Evolutionary conservation across 1,140 invertebrate species (phyloP).

Genomic region (Bombus soroeensis): DNA sequence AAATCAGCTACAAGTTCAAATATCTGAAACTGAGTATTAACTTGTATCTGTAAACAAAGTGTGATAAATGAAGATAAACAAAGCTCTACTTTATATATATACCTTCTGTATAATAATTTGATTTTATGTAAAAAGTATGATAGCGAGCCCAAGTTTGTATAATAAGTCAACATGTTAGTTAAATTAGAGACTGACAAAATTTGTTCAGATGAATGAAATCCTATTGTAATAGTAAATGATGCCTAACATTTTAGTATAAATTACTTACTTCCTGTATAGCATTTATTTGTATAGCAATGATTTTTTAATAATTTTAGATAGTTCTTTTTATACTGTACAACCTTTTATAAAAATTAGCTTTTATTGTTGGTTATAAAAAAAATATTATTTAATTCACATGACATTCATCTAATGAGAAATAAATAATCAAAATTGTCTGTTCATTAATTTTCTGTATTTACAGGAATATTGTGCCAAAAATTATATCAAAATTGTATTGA

Average conservation of each 20-base stretch:
- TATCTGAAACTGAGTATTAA: not conserved
- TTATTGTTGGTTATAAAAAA: not conserved
- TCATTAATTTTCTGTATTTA: conserved; percentile 32
- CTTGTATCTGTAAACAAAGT: not conserved
- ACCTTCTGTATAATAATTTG: not conserved
- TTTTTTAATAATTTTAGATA: conserved; percentile 30
- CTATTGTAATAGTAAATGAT: conserved; percentile 8
- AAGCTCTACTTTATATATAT: not conserved
- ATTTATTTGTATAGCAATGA: conserved; percentile 28
- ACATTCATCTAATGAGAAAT: conserved; percentile 9
- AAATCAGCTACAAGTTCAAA: not conserved
- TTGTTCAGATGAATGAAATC: not conserved
- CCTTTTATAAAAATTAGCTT: conserved; percentile 43
- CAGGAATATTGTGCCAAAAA: conserved; percentile 59
- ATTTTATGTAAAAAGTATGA: not conserved
- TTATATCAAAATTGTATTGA: conserved; percentile 13
- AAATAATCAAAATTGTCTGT: conserved; percentile 42
- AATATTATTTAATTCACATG: conserved; percentile 6
- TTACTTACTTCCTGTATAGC: not conserved
- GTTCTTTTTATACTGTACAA: conserved; percentile 41
- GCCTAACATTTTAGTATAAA: conserved; percentile 23
- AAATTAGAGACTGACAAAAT: not conserved
- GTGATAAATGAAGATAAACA: not conserved
- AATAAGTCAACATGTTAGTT: not conserved
- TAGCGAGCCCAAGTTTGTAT: not conserved